These are phyloP conservation scores for Enteromius viviparus DNA, from an alignment of 2,797 vertebrate species.

Conservation along the genomic window DNA sequence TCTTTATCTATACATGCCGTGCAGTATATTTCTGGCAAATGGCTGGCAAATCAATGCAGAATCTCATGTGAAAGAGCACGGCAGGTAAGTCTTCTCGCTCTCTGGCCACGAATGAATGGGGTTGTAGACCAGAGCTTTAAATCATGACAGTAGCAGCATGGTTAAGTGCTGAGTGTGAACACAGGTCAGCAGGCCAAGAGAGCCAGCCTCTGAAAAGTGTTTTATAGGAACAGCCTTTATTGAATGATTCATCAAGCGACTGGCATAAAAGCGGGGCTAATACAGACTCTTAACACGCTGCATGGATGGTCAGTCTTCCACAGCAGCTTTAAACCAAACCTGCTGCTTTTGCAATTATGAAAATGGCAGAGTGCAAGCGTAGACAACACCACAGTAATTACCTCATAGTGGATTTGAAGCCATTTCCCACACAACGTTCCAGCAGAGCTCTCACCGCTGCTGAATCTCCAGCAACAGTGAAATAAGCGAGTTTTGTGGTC, in stretches of 20 bases:
- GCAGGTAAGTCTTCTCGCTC: conserved; percentile 35
- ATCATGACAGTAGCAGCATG: conserved; percentile 59
- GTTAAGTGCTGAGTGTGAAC: conserved; percentile 52
- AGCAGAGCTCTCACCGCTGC: neutral
- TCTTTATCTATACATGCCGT: conserved; percentile 42
- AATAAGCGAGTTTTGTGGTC: neutral
- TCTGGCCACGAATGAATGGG: conserved; percentile 44
- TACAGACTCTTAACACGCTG: conserved; percentile 56
- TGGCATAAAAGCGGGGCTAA: conserved; percentile 53
- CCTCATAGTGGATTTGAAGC: conserved; percentile 2
- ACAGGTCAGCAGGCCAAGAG: conserved; percentile 67
- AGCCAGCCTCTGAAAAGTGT: conserved; percentile 56
- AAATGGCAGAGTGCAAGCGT: conserved; percentile 46
- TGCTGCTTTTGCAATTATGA: conserved; percentile 44
- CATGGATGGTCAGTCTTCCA: conserved; percentile 46
- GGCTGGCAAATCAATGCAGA: conserved; percentile 55
- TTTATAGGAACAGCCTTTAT: conserved; percentile 68
- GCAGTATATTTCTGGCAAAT: conserved; percentile 53
- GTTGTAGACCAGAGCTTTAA: conserved; percentile 62
- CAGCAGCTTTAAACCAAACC: conserved; percentile 53
- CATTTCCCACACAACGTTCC: neutral
- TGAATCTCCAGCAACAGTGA: neutral
- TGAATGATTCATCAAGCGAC: conserved; percentile 71
- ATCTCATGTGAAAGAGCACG: conserved; percentile 12
- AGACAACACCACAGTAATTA: conserved; percentile 20